Evolutionary conservation across 2,113 vertebrate species (phyloP), one percentile per base, ranked within the genome.

Genomic region (Brachypteracias leptosomus): DNA sequence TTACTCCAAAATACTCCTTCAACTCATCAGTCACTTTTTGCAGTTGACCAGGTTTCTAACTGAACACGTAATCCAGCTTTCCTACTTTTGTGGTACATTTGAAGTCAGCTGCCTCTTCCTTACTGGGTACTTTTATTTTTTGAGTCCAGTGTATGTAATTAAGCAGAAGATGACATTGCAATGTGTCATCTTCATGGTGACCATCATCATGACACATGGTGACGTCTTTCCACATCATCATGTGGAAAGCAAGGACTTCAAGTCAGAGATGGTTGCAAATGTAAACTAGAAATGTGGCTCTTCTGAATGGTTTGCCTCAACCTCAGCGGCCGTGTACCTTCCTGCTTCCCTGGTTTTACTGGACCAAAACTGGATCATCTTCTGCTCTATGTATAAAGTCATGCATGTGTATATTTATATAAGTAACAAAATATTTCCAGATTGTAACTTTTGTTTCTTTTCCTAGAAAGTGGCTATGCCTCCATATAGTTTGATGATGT

Each of bases 381-480:
- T 47, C 38, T 68, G 31, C 47, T 47, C 10, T 11, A 36, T 21
- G 9, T 46, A 14, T 52, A 33, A 78, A 51, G 13, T 51, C 26
- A 21, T 12, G 6, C 6, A 10, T 1, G 0, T 3, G 1, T 55
- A 12, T 65, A 19, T 77, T 80, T 63, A 19, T 51, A 5, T 25
- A 61, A 46, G 16, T 46, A 89, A 58, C 14, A 63, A 79, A 65
- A 40, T 38, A 19, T 31, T 87, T 76, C 19, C 16, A 40, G 62
- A 58, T 42, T 5, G 1, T 13, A 63, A 40, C 9, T 26, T 72
- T 22, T 31, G 5, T 35, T 85, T 78, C 46, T 29, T 33, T 59
- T 88, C 24, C 44, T 55, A 7, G 54, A 16, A 49, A 33, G n/a
- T 36, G 38, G 21, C 35, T 82, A 7, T 42, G 42, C 25, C 22